These are phyloP conservation scores for Cephus pulcher DNA, from an alignment of 2,888 invertebrate genomes.

Conservation along the genomic window DNA sequence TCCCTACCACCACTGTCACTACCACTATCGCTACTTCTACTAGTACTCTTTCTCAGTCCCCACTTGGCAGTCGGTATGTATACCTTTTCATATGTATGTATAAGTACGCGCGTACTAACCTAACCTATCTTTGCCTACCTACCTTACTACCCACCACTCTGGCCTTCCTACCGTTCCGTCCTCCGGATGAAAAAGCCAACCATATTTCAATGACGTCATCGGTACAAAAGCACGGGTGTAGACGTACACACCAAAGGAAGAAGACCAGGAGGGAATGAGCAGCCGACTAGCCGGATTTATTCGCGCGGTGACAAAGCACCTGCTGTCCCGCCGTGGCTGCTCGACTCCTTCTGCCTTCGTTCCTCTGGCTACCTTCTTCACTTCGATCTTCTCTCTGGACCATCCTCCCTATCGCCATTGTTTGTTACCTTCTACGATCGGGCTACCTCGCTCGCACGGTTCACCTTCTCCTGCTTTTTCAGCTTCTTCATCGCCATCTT, in stretches of 20 bases:
- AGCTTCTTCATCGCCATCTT: constrained; percentile 32
- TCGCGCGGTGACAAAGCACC: constrained; percentile 65
- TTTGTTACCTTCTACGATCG: constrained; percentile 5
- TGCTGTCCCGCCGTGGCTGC: constrained; percentile 56
- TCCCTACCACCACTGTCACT: constrained; percentile 28
- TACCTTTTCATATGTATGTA: background rate
- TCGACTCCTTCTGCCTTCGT: constrained; percentile 39
- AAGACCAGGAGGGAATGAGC: constrained; percentile 42
- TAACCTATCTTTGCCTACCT: background rate
- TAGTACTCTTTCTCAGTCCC: constrained; percentile 9
- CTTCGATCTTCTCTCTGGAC: constrained; percentile 44
- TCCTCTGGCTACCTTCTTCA: constrained; percentile 16
- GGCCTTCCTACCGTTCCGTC: constrained; percentile 17
- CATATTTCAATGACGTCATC: constrained; percentile 57
- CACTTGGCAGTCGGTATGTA: background rate
- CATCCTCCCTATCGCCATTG: constrained; percentile 62
- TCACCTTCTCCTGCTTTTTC: constrained; percentile 25
- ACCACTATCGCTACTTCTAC: constrained; percentile 15
- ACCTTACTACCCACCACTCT: constrained; percentile 18
- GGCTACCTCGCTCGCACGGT: constrained; percentile 14
- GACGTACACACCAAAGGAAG: constrained; percentile 62
- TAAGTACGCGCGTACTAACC: background rate
- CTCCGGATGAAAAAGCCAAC: constrained; percentile 33
- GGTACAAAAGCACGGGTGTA: constrained; percentile 54
- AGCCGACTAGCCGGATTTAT: constrained; percentile 58